phyloP scores from a whole-genome alignment of 2,888 invertebrate species.

The Hoplodrina blanda region DNA sequence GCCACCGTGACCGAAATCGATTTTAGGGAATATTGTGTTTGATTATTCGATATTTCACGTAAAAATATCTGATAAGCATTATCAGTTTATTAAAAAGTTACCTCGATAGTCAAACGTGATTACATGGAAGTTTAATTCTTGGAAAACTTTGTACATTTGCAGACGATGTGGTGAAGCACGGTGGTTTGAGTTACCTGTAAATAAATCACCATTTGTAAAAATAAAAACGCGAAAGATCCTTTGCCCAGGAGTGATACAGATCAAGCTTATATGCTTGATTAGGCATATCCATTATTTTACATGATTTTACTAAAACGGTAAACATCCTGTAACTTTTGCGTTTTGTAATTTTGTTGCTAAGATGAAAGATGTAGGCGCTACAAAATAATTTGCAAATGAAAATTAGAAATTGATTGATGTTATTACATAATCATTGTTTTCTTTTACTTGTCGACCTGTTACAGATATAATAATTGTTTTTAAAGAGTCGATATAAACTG shows the following conservation, averaged over 20 bases:
- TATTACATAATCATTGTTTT: no score
- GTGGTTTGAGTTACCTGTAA: conserved; percentile 82
- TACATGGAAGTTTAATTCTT: conserved; percentile 80
- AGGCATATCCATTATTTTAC: no score
- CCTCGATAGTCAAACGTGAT: conserved; percentile 85
- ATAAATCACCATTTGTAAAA: conserved; percentile 6
- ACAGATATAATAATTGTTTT: no score
- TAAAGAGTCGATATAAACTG: no score
- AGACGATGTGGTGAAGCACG: conserved; percentile 80
- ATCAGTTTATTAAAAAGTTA: conserved; percentile 29
- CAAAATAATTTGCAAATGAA: background rate
- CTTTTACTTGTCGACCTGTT: no score
- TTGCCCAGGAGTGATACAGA: no score
- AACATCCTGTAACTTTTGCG: background rate
- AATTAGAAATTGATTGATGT: no score
- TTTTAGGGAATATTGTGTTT: no score
- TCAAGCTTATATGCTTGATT: no score
- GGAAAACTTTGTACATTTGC: conserved; percentile 82
- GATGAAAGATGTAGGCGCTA: conserved; percentile 1
- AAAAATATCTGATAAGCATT: no score
- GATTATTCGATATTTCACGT: no score
- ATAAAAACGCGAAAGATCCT: background rate
- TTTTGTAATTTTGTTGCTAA: conserved; percentile 17
- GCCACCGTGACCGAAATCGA: no score
- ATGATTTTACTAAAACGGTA: background rate